Evolutionary conservation across 2,113 vertebrate species (phyloP), one percentile per base, ranked within the genome.

Genomic region (cat (Felis catus)): DNA sequence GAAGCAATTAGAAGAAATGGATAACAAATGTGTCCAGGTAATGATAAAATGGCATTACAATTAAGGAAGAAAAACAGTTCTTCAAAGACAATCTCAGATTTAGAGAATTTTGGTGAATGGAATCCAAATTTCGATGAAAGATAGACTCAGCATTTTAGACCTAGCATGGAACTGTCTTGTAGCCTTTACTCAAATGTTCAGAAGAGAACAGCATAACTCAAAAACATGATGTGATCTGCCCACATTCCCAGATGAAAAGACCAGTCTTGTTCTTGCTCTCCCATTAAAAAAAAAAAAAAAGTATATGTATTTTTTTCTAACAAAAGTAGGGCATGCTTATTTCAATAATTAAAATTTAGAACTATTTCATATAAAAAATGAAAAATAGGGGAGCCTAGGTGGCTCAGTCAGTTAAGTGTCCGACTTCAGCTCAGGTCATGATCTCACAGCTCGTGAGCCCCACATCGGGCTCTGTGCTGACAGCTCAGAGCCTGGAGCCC

Each of bases 1-100:
- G 86, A 95, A 76, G 23, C 96, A 93, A 25, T 73, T 97, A 78
- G 81, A 58, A 96, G 95, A 97, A 96, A 89, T 96, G 51, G 89
- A 91, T 92, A 73, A 71, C n/a, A 91, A 82, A 29, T 53, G 91
- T 90, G 29, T 83, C 45, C 92, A 97, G 95, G 97, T 97, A 96
- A 96, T 91, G 41, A 90, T 74, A 89, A 89, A 86, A 80, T 41
- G 15, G 8, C n/a, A 39, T 96, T 89, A 33, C 51, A 41, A 70
- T 33, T 51, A 78, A 94, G 48, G 15, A 84, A 65, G 36, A 68
- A 86, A n/a, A 94, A 41, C 6, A 68, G 29, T 82, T 81, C 68
- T 95, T 80, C 41, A 88, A 88, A 89, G 13, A 39, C 89, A 93
- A 91, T 85, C 55, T 95, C 65, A 70, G 29, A 51, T 85, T 70